Base-by-base conservation (phyloP, 2,888 invertebrate species). In the Drosophila testacea region DNA sequence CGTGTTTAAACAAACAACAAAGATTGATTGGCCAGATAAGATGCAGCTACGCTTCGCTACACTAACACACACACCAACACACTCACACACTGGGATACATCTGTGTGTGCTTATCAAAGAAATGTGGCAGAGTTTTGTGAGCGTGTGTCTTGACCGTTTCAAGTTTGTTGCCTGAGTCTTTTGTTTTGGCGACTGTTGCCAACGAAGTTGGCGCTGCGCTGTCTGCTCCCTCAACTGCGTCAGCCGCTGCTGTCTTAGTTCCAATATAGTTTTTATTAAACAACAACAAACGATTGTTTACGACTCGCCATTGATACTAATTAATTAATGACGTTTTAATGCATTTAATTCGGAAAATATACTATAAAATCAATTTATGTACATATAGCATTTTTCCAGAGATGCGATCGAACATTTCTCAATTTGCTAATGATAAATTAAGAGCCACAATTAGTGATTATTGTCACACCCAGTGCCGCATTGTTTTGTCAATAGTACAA, bases 1-100 rank as follows among this genome's bases (percentile, higher is more conserved):
- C 89, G 89, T 86, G 86, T 86, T 86, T 88, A 81, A 86, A 67
- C 79, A 83, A 86, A 88, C 87, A 86, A 86, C 86, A 77, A 86
- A 85, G 85, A 85, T 85, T 85, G 85, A 85, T 85, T 88, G 87
- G 72, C 69, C 75, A 71, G 85, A 85, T 85, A 85, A 88, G 88
- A 83, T 83, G 81, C 76, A 83, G 81, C 69, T 75, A 83, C 70
- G 77, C 70, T 69, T 71, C 68, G 77, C 77, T 73, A 73, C 68
- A 44, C 71, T 47, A 67, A 66, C 62, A 56, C 42, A 55, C 55
- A 50, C 32, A 39, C 47, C 44, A 13, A 42, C 50, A 56, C 27
- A 54, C 46, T 52, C 60, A 57, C 54, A 42, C 48, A 62, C 4
- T 7, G 1, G 27, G 22, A 70, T 42, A 62, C 39, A 55, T 28